These are phyloP conservation scores for Selene dorsalis DNA, from an alignment of 2,797 vertebrate species.

Conservation along the genomic window DNA sequence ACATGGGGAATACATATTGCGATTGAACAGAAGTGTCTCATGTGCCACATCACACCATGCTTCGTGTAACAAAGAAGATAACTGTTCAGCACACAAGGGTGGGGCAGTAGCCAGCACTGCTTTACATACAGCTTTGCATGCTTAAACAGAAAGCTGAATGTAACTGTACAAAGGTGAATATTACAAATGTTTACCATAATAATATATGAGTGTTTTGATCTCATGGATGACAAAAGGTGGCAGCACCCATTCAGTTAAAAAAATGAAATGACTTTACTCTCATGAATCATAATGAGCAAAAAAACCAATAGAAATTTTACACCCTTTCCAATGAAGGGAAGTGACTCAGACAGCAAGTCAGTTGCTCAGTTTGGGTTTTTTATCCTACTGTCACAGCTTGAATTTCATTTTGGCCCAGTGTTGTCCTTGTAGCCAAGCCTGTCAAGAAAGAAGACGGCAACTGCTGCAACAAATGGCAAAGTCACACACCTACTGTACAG, in stretches of 20 bases:
- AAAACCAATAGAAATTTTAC: not conserved
- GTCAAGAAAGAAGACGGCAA: slow-evolving; percentile 25
- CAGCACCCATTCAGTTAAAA: not conserved
- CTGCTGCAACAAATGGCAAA: slow-evolving; percentile 41
- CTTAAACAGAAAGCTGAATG: not conserved
- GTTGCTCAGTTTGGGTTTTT: slow-evolving; percentile 22
- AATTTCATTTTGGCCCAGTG: not conserved
- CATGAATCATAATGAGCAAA: not conserved
- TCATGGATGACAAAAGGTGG: not conserved
- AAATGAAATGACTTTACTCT: not conserved
- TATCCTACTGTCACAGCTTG: slow-evolving; percentile 23
- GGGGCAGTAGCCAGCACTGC: slow-evolving; percentile 21
- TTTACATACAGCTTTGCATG: slow-evolving; percentile 14
- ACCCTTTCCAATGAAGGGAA: slow-evolving; percentile 2
- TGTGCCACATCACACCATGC: not conserved
- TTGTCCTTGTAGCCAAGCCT: slow-evolving; percentile 5
- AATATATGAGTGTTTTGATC: not conserved
- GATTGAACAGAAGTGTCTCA: not conserved
- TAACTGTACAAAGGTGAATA: not conserved
- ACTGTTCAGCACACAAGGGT: slow-evolving; percentile 17
- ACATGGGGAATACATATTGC: not conserved
- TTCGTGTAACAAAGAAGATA: not conserved
- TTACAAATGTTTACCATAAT: not conserved
- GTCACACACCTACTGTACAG: slow-evolving; percentile 22
- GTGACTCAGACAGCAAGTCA: slow-evolving; percentile 22